Base-by-base conservation (phyloP, 2,113 vertebrate genomes). In the Phasianus colchicus region DNA sequence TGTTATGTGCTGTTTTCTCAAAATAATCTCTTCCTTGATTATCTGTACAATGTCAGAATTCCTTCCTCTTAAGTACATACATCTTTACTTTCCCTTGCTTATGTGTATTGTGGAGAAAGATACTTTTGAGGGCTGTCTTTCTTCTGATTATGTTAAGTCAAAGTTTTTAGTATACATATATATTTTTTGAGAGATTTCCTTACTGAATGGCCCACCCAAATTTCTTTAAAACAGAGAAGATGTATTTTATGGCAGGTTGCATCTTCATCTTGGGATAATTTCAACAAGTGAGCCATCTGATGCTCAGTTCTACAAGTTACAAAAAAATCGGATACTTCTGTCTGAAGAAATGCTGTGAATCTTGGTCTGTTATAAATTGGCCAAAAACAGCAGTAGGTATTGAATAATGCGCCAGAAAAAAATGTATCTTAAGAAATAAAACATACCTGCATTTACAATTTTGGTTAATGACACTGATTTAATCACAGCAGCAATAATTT, bases 21-120 rank as follows among this genome's bases (percentile, higher is more conserved):
- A 89, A 90, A 92, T 84, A 93, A 74, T 83, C 45, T 93, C 38
- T 94, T 76, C 72, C 79, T 82, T 82, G 60, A 50, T 95, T 92
- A 50, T 74, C 45, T 70, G 48, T 76, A 22, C 55, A 80, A 34
- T 20, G 64, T 83, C 69, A 70, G 30, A 14, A 36, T 90, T 29
- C 45, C 50, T 52, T 88, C 58, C 55, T 90, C 55, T 52, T 91
- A 45, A 90, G 32, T 25, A 42, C 9, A 24, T 42, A 32, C n/a
- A 5, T 40, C 54, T 87, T 66, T 79, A 63, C 63, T 82, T 83
- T 83, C 36, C 29, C 11, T 58, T 32, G 30, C 32, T 71, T 10
- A 0, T 21, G 4, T 40, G 10, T 43, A 65, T 27, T 57, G 40
- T 36, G 32, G 27, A 1, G 17, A 88, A 34, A 78, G 38, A 7